A percentile compares a stretch with the other conserved stretches of the same genome.
These are phyloP conservation scores for Ophion costatus DNA, from an alignment of 2,888 invertebrate genomes.

Conservation along the genomic window DNA sequence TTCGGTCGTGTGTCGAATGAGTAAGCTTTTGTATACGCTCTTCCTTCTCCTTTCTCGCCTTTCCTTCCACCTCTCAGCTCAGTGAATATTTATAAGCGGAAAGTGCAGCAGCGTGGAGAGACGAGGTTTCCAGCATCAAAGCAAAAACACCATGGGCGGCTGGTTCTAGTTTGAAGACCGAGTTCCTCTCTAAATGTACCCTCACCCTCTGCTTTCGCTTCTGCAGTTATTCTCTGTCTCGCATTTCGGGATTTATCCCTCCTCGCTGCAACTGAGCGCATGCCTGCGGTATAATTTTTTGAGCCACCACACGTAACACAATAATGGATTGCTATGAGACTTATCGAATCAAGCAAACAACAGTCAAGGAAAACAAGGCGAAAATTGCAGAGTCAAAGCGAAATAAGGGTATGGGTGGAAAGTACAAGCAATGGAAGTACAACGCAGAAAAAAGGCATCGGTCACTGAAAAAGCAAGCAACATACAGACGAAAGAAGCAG, in stretches of 20 bases:
- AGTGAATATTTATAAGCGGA: slow-evolving; percentile 65
- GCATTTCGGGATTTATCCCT: too few relatives aligned
- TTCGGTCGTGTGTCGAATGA: slow-evolving; percentile 29
- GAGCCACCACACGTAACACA: too few relatives aligned
- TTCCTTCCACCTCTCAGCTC: slow-evolving; percentile 39
- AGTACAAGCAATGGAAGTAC: too few relatives aligned
- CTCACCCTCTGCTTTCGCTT: slow-evolving; percentile 5
- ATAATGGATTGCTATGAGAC: too few relatives aligned
- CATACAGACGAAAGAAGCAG: neutral
- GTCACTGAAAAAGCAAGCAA: neutral
- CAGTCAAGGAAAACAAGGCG: too few relatives aligned
- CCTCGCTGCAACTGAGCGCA: too few relatives aligned
- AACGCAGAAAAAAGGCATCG: neutral
- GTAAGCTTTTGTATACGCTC: neutral
- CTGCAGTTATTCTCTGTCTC: too few relatives aligned
- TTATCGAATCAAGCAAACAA: too few relatives aligned
- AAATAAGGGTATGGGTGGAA: too few relatives aligned
- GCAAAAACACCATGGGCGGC: slow-evolving; percentile 34
- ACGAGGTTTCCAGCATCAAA: slow-evolving; percentile 54
- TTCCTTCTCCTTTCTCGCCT: neutral
- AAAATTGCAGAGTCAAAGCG: too few relatives aligned
- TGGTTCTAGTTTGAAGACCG: slow-evolving; percentile 39
- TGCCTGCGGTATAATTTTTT: too few relatives aligned
- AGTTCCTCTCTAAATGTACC: slow-evolving; percentile 39
- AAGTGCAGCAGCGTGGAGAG: slow-evolving; percentile 56